phyloP scores from a whole-genome alignment of 2,888 invertebrate genomes.

The Nomada ferruginata region DNA sequence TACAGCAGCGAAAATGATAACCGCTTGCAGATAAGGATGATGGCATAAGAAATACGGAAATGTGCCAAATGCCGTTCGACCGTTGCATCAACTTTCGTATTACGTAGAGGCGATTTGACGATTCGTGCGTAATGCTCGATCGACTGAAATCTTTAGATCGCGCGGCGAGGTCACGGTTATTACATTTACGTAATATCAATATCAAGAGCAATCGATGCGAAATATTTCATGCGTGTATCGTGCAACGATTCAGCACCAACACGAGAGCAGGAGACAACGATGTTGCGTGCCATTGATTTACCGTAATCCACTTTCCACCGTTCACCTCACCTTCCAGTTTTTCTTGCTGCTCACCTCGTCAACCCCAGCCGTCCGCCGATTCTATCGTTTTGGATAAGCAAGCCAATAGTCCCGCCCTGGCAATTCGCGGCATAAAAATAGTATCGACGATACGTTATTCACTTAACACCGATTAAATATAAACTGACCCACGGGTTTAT shows the following conservation, averaged over 20 bases:
- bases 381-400: slow-evolving; percentile 23
- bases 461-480: slow-evolving; percentile 52
- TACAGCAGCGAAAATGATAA: background rate
- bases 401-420: slow-evolving; percentile 5
- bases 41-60: background rate
- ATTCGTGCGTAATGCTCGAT: too few relatives aligned
- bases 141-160: too few relatives aligned
- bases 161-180: too few relatives aligned
- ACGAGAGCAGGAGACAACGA: background rate
- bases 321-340: background rate
- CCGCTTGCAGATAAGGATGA: background rate
- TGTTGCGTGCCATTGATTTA: background rate
- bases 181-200: slow-evolving; percentile 18
- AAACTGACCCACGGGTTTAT: slow-evolving; percentile 40
- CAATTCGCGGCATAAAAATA: slow-evolving; percentile 36
- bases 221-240: slow-evolving; percentile 44
- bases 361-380: background rate
- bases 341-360: background rate
- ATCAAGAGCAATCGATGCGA: slow-evolving; percentile 61
- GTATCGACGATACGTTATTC: slow-evolving; percentile 40
- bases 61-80: background rate
- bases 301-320: background rate
- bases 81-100: too few relatives aligned
- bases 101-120: too few relatives aligned
- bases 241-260: background rate